Evolutionary conservation across 2,113 vertebrate species (phyloP).

Genomic region (Hippocampus zosterae): DNA sequence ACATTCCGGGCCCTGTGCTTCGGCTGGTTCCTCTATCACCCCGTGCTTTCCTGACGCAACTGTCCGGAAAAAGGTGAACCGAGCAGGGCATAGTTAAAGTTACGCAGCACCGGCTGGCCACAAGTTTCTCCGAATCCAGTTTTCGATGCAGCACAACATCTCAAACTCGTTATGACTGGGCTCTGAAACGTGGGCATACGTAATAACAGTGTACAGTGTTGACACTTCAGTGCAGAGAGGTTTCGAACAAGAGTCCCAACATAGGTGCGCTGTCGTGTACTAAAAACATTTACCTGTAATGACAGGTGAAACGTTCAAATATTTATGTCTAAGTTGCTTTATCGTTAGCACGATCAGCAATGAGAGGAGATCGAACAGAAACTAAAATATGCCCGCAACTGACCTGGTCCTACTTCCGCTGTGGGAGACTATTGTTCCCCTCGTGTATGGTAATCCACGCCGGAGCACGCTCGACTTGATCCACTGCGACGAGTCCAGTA

Average conservation of each 20-base stretch:
- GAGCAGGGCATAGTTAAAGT: conserved; percentile 43
- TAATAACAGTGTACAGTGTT: not conserved
- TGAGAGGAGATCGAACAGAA: not conserved
- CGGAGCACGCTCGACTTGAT: conserved; percentile 42
- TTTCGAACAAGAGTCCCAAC: not conserved
- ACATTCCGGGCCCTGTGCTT: conserved; percentile 47
- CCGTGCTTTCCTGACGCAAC: conserved; percentile 63
- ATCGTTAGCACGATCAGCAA: not conserved
- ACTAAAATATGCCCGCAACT: conserved; percentile 18
- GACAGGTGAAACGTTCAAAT: conserved; percentile 24
- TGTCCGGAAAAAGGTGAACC: conserved; percentile 51
- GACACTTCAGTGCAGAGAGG: not conserved
- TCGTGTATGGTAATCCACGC: conserved; percentile 54
- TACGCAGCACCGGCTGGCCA: not conserved
- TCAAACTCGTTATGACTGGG: not conserved
- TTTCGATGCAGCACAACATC: not conserved
- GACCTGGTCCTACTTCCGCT: conserved; percentile 57
- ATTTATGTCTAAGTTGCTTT: not conserved
- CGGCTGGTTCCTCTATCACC: conserved; percentile 44
- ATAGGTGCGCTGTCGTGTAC: not conserved
- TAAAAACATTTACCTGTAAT: conserved; percentile 45
- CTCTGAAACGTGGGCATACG: not conserved
- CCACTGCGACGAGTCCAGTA: conserved; percentile 71
- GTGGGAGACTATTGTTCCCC: conserved; percentile 63
- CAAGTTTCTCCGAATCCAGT: not conserved